Conservation (phyloP, 2,113 vertebrate genomes). For the Xenotilapia leptura region DNA sequence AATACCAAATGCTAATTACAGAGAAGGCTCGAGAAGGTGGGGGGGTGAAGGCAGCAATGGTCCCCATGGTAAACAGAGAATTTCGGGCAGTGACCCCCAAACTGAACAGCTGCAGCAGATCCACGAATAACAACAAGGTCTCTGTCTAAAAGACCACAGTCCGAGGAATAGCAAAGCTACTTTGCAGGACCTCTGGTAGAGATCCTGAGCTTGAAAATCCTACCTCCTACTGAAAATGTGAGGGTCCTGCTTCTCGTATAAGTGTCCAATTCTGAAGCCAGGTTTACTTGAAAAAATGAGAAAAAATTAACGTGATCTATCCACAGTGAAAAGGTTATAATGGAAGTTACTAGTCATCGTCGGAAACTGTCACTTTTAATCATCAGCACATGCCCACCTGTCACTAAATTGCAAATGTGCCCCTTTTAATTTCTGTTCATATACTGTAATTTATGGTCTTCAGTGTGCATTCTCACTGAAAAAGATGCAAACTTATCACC, state of each 20-base stretch:
- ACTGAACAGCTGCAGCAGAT: not conserved
- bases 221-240: not conserved
- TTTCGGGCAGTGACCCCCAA: not conserved
- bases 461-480: not conserved
- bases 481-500: not conserved
- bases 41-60: not conserved
- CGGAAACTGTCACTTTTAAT: not conserved
- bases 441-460: not conserved
- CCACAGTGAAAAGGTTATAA: not conserved
- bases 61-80: not conserved
- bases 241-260: not conserved
- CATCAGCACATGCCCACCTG: not conserved
- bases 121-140: not conserved
- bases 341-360: not conserved
- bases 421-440: not conserved
- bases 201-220: not conserved
- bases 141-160: not conserved
- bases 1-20: not conserved
- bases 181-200: not conserved
- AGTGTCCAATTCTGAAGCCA: not conserved
- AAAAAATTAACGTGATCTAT: not conserved
- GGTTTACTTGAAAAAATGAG: not conserved
- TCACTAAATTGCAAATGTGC: not conserved
- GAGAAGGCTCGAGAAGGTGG: not conserved
- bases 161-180: not conserved